Conservation (phyloP, 2,888 invertebrate species). For the Operophtera brumata region DNA sequence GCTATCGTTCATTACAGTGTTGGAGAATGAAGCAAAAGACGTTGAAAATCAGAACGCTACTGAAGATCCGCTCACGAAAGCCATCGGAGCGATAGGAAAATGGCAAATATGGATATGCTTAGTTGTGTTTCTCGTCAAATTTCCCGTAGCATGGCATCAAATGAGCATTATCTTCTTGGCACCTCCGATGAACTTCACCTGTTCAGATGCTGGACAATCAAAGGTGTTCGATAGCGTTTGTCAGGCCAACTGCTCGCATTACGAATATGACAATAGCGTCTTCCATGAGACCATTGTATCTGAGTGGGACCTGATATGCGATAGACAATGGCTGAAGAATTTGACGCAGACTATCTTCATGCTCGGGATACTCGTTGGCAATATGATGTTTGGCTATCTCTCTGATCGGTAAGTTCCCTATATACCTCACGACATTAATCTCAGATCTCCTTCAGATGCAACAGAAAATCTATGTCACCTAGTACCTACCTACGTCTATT, state of each 20-base stretch:
- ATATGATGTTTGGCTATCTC: constrained; percentile 86
- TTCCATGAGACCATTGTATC: constrained; percentile 87
- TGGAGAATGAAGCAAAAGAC: constrained; percentile 61
- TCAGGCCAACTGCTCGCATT: constrained; percentile 74
- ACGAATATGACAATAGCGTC: constrained; percentile 82
- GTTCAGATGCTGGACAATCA: constrained; percentile 49
- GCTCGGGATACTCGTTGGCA: constrained; percentile 88
- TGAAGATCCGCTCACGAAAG: constrained; percentile 84
- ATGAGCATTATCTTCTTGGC: constrained; percentile 89
- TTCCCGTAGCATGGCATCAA: constrained; percentile 91
- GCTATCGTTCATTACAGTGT: constrained; percentile 55
- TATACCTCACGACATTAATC: neutral
- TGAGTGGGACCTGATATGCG: constrained; percentile 89
- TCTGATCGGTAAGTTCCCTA: constrained; percentile 84
- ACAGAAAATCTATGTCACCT: too few species aligned
- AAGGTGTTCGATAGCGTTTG: constrained; percentile 74
- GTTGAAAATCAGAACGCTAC: constrained; percentile 50
- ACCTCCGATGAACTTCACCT: constrained; percentile 82
- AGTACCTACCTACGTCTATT: too few species aligned
- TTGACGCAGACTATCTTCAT: constrained; percentile 89
- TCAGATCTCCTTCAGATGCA: too few species aligned
- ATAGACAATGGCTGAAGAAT: constrained; percentile 83
- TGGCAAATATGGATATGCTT: constrained; percentile 88
- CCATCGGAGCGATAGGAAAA: constrained; percentile 86
- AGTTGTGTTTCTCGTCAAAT: constrained; percentile 86